A percentile compares a stretch with the other conserved stretches of the same genome.
Conservation (phyloP, 2,888 invertebrate species). For the Malachius bipustulatus region DNA sequence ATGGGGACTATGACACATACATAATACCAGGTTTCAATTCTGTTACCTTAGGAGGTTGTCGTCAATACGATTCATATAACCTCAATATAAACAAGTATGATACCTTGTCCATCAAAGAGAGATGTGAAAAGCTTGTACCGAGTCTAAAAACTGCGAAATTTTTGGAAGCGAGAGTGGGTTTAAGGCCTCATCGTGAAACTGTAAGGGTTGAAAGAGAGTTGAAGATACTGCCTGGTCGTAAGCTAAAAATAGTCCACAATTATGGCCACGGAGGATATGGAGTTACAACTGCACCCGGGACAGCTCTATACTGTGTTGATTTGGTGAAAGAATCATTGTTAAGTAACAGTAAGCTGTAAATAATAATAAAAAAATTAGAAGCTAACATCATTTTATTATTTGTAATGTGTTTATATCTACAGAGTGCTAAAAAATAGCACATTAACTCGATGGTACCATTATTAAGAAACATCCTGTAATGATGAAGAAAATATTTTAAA, state of each 20-base stretch:
- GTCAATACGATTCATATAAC: constrained; percentile 72
- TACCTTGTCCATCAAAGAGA: constrained; percentile 60
- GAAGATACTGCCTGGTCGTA: constrained; percentile 33
- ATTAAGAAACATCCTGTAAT: no score
- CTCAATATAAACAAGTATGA: constrained; percentile 56
- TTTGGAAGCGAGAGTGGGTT: constrained; percentile 57
- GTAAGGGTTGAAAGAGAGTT: constrained; percentile 61
- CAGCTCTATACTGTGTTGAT: constrained; percentile 61
- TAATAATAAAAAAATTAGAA: no score
- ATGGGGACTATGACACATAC: constrained; percentile 76
- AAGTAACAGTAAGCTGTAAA: constrained; percentile 33
- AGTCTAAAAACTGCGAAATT: constrained; percentile 46
- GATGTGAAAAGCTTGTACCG: constrained; percentile 67
- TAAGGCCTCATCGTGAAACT: constrained; percentile 68
- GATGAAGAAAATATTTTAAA: no score
- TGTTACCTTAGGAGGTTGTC: constrained; percentile 75
- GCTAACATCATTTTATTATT: no score
- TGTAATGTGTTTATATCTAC: no score
- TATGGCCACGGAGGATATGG: constrained; percentile 95
- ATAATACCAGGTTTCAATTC: constrained; percentile 64
- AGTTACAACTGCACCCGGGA: constrained; percentile 80
- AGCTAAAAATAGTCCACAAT: constrained; percentile 68
- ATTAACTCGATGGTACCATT: no score
- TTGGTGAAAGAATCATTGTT: constrained; percentile 47
- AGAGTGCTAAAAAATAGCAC: no score